Percentiles rank a stretch among this genome's conserved stretches.
phyloP scores from a whole-genome alignment of 2,888 invertebrate species.

The Eucera pruinosa region DNA sequence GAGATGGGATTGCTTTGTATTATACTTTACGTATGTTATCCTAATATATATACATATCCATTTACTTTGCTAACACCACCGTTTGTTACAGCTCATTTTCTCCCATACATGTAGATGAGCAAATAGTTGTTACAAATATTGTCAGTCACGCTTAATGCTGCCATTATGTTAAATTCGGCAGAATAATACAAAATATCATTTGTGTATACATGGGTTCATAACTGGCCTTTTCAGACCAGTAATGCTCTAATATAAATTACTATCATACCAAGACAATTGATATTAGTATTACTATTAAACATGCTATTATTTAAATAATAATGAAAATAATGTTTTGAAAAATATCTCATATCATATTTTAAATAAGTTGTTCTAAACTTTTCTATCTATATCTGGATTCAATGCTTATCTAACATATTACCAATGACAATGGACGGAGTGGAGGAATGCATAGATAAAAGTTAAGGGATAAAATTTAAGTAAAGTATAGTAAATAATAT shows the following conservation, averaged over 20 bases:
- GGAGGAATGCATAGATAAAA: conserved; percentile 62
- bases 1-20: conserved; percentile 30
- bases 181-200: conserved; percentile 52
- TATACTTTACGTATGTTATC: conserved; percentile 48
- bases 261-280: conserved; percentile 25
- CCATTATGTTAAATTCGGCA: conserved; percentile 44
- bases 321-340: conserved; percentile 25
- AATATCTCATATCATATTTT: conserved; percentile 17
- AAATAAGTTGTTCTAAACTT: conserved; percentile 8
- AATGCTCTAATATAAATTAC: conserved; percentile 27
- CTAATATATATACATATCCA: conserved; percentile 65
- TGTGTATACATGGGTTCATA: conserved; percentile 46
- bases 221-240: conserved; percentile 30
- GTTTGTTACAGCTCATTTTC: conserved; percentile 41
- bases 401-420: conserved; percentile 63
- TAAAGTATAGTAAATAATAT: conserved; percentile 55
- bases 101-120: conserved; percentile 45
- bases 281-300: conserved; percentile 34
- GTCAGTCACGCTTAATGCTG: conserved; percentile 59
- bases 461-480: conserved; percentile 33
- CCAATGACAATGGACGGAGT: conserved; percentile 69
- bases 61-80: conserved; percentile 48
- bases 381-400: conserved; percentile 59
- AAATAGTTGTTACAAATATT: conserved; percentile 61
- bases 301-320: conserved; percentile 33